Conservation (phyloP, 2,797 vertebrate species). For the Microctenopoma lineatum region DNA sequence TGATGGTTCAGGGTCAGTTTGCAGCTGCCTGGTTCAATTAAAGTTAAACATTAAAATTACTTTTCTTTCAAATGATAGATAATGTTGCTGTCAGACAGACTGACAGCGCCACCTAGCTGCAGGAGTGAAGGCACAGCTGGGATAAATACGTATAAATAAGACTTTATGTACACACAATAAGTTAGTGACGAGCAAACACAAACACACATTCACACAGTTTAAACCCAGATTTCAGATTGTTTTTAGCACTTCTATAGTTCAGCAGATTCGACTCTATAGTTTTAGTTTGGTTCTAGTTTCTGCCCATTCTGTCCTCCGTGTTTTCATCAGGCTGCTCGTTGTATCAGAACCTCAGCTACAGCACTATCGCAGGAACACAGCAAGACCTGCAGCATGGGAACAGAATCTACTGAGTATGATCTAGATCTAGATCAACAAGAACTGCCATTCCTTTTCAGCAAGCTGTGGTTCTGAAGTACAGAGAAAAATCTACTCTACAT, state of each 20-base stretch:
- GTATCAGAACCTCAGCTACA: too few relatives aligned
- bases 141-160: conserved; percentile 81
- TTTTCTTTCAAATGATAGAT: conserved; percentile 30
- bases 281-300: conserved; percentile 43
- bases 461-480: too few relatives aligned
- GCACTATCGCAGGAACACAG: too few relatives aligned
- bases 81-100: conserved; percentile 29
- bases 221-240: conserved; percentile 35
- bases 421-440: too few relatives aligned
- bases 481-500: too few relatives aligned
- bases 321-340: neutral
- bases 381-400: too few relatives aligned
- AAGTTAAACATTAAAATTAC: neutral
- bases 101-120: conserved; percentile 66
- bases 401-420: too few relatives aligned
- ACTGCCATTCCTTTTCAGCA: too few relatives aligned
- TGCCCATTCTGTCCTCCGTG: neutral
- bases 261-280: conserved; percentile 23
- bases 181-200: conserved; percentile 70
- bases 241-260: conserved; percentile 11
- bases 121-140: conserved; percentile 82
- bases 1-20: neutral
- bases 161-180: conserved; percentile 84
- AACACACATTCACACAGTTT: conserved; percentile 10
- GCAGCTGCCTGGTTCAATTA: conserved; percentile 1